Base-by-base conservation (phyloP, 2,888 invertebrate genomes). In the Plagodis dolabraria region DNA sequence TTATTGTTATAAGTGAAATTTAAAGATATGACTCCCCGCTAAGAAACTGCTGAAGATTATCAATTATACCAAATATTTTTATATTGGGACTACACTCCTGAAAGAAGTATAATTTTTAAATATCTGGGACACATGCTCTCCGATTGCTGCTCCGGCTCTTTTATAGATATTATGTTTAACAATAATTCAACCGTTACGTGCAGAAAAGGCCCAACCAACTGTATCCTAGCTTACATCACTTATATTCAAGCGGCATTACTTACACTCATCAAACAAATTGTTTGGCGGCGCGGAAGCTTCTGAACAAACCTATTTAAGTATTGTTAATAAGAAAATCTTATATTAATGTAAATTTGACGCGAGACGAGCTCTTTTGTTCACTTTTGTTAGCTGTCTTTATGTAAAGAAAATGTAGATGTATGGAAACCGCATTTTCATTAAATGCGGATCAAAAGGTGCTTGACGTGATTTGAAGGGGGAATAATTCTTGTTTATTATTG, bases 321-420 rank as follows among this genome's bases (percentile, higher is more conserved):
- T 80, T 85, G 85, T 86, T 86, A 86, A 83, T 85, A 79, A 76
- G 80, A 81, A 86, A 85, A 87, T 88, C 87, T 86, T 86, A 86
- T 88, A 88, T 85, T 88, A 85, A 91, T 91, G 88, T 84, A 89
- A 89, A 90, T 90, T 81, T 78, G 76, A 77, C 76, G 77, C 74
- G 79, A 76, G 80, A 83, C 82, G 80, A 85, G 82, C 75, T 74
- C 78, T 72, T 80, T 87, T 87, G 86, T 86, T 84, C 74, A 70
- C 73, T 72, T 74, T 80, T 86, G 86, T 85, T 80, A 73, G 71
- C 72, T 70, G 75, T 79, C 80, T 85, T 82, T 83, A 79, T 81
- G 54, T 65, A 59, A 59, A 49, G 62, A 59, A 53, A 61, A 64
- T 64, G 52, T 60, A 47, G 57, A 59, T 57, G 60, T 64, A 64